Percentiles rank a stretch among this genome's conserved stretches.
Evolutionary conservation across 2,113 vertebrate species (phyloP).

Genomic region (Danionella cerebrum): DNA sequence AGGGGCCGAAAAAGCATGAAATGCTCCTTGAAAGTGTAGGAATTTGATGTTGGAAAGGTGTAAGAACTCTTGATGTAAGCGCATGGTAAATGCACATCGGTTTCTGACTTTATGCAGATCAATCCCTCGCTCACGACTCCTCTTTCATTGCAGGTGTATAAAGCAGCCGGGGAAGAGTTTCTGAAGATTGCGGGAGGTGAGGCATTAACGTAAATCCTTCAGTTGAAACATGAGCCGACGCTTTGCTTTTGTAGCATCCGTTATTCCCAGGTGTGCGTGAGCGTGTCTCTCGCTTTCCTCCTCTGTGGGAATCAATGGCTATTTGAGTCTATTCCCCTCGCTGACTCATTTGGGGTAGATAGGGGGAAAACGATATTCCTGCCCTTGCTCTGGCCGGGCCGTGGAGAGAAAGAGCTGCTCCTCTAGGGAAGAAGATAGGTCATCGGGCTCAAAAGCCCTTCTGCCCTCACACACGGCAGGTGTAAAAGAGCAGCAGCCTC

Average conservation of each 20-base stretch:
- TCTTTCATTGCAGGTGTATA: slow-evolving; percentile 78
- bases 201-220: slow-evolving; percentile 45
- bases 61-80: too few relatives aligned
- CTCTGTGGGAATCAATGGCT: slow-evolving; percentile 58
- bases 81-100: too few relatives aligned
- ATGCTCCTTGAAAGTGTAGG: too few relatives aligned
- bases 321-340: slow-evolving; percentile 51
- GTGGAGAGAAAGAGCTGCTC: slow-evolving; percentile 21
- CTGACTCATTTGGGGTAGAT: slow-evolving; percentile 44
- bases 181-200: slow-evolving; percentile 96
- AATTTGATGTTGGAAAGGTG: too few relatives aligned
- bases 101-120: too few relatives aligned
- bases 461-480: slow-evolving; percentile 49
- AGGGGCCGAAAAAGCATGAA: too few relatives aligned
- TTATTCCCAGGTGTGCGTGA: not conserved
- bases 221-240: not conserved
- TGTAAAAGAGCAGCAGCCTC: slow-evolving; percentile 57
- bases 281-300: slow-evolving; percentile 33
- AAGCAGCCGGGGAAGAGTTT: slow-evolving; percentile 92
- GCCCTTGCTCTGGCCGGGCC: slow-evolving; percentile 26
- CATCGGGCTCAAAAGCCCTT: slow-evolving; percentile 43
- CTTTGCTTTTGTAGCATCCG: slow-evolving; percentile 15
- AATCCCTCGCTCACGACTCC: not conserved
- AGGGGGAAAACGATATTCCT: slow-evolving; percentile 36
- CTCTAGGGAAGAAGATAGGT: slow-evolving; percentile 45